A percentile compares a stretch with the other conserved stretches of the same genome.
Evolutionary conservation across 2,888 invertebrate species (phyloP).

Genomic region (Micoletzkya japonica): DNA sequence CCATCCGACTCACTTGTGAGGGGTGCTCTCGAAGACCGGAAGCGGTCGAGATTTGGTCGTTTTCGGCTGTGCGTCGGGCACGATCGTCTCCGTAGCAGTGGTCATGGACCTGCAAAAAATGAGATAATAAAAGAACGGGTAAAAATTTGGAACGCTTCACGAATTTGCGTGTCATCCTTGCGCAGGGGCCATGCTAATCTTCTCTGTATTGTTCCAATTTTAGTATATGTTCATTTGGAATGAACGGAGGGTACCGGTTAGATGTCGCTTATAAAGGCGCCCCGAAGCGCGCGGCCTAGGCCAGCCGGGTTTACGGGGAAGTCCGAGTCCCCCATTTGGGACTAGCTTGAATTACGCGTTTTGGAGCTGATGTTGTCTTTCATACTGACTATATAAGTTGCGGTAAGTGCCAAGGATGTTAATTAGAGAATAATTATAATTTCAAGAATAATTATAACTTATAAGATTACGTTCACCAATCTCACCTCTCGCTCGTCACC

Average conservation of each 20-base stretch:
- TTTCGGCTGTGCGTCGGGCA: constrained; percentile 6
- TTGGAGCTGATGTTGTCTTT: too few species aligned
- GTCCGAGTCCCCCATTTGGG: too few species aligned
- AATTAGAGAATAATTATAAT: too few species aligned
- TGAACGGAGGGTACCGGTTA: too few species aligned
- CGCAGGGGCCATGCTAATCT: constrained; percentile 89
- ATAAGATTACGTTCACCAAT: not conserved
- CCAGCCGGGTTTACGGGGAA: too few species aligned
- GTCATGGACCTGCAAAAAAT: constrained; percentile 7
- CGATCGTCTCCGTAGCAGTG: constrained; percentile 25
- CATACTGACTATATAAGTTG: too few species aligned
- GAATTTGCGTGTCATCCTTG: constrained; percentile 90
- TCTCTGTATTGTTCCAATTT: constrained; percentile 89
- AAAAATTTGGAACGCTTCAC: constrained; percentile 79
- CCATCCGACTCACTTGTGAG: constrained; percentile 22
- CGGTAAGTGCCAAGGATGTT: too few species aligned
- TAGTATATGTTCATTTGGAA: constrained; percentile 68
- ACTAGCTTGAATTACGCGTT: too few species aligned
- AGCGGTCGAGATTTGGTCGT: constrained; percentile 13
- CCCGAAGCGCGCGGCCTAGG: too few species aligned
- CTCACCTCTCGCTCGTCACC: not conserved
- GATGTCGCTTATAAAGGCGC: too few species aligned
- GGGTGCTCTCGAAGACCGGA: constrained; percentile 31
- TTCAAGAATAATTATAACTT: not conserved
- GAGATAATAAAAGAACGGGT: not conserved